These are phyloP conservation scores for Stratiolaelaps scimitus DNA, from an alignment of 1,140 invertebrate genomes.

Conservation along the genomic window DNA sequence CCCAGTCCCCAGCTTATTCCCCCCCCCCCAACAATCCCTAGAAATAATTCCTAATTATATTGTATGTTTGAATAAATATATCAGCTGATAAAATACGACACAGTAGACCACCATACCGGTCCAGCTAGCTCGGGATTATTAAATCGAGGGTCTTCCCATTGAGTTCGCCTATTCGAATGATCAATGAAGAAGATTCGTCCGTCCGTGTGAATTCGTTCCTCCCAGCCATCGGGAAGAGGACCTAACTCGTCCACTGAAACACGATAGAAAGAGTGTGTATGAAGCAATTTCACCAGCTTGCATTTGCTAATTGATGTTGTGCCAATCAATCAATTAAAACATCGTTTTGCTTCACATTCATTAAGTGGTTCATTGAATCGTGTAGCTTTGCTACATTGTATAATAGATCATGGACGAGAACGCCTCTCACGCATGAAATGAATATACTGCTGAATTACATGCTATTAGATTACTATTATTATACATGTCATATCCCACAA, in stretches of 20 bases:
- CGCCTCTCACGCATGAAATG: no score
- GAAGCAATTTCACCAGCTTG: conserved; percentile 41
- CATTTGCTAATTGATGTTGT: conserved; percentile 31
- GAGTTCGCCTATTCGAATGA: conserved; percentile 87
- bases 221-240: conserved; percentile 89
- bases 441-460: no score
- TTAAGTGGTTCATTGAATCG: no score
- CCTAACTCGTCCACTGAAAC: conserved; percentile 65
- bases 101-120: conserved; percentile 52
- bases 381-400: no score
- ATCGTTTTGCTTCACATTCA: no score
- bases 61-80: no score
- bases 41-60: no score
- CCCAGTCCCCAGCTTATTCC: background rate
- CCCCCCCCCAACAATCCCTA: no score
- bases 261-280: no score
- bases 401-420: no score
- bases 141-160: conserved; percentile 96
- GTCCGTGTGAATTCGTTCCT: conserved; percentile 86
- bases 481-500: no score
- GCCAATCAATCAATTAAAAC: conserved; percentile 14
- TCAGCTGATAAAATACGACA: background rate
- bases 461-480: no score
- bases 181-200: conserved; percentile 96
- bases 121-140: conserved; percentile 92